Evolutionary conservation across 2,888 invertebrate species (phyloP), one percentile per base, ranked within the genome.

Genomic region (Scaptomyza reducta): DNA sequence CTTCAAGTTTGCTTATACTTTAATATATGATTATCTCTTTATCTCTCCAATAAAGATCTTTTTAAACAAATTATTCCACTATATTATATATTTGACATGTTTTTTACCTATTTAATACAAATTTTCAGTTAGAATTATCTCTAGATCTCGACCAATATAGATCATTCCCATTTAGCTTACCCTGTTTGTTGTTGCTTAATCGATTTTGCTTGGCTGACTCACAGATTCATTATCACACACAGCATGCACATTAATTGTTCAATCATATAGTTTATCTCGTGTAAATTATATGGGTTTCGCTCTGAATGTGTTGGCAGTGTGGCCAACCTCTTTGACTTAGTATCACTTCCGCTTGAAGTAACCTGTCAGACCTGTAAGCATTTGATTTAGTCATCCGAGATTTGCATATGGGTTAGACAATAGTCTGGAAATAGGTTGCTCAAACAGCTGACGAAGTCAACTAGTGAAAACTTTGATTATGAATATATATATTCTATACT

Each of bases 351-450:
- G 61, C 40, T 35, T 16, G 25, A 16, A 50, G 16, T 14, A 47
- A 68, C 44, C 56, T 54, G 58, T 47, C 46, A 44, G 40, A 44
- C 46, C 46, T 67, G 33, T 40, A 41, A 57, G 50, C 38, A 11
- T 7, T 42, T 33, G 22, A 47, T 42, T 35, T 54, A 71, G 62
- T 55, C 71, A 68, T 35, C 38, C 11, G 38, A 38, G 45, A 66
- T 71, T 71, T 66, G 9, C 71, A 71, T 72, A 50, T 38, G 46
- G 51, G 35, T 68, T 53, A 63, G 63, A 68, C 51, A 53, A 63
- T 51, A 29, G 13, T 55, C 44, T 53, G 11, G 11, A 58, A 55
- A 70, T 66, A 42, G 45, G 35, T 53, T 41, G 46, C 16, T 55
- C 10, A 14, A 44, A 14, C 25, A 47, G 38, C 27, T 55, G 18